Base-by-base conservation (phyloP, 1,140 invertebrate species). In the Brachionus calyciflorus region DNA sequence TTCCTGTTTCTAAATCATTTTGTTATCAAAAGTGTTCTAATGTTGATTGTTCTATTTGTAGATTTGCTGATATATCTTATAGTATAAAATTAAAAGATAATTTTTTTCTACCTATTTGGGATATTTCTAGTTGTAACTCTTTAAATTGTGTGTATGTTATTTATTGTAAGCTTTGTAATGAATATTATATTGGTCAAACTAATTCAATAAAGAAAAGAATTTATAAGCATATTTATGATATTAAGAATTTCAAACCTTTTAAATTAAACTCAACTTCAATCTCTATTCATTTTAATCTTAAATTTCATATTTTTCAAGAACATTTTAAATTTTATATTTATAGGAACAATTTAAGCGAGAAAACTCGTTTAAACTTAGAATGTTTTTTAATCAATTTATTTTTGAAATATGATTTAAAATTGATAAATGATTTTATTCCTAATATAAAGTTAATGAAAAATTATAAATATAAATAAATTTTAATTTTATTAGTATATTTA, bases 381-480 rank as follows among this genome's bases (percentile, higher is more conserved):
- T n/a, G n/a, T n/a, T n/a, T n/a, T n/a, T n/a, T n/a, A n/a, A n/a
- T 51, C 48, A 51, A 51, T 51, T 51, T 51, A 51, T 51, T 51
- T 51, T 17, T 51, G 48, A 51, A 51, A 51, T 51, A 19, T 19
- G 48, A 51, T 51, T 5, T 51, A 21, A n/a, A 51, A 51, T 51
- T 51, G 48, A 51, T 51, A 51, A 51, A 51, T 51, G 48, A 51
- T 51, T 51, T 51, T 51, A 51, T 51, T 19, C 48, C 48, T 19
- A 51, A 21, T 21, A 51, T 51, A n/a, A n/a, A n/a, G n/a, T n/a
- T n/a, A n/a, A n/a, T n/a, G n/a, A n/a, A n/a, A n/a, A n/a, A n/a
- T n/a, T n/a, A n/a, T n/a, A n/a, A n/a, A n/a, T n/a, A n/a, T n/a
- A n/a, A n/a, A n/a, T n/a, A n/a, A n/a, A n/a, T n/a, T n/a, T n/a